Evolutionary conservation across 1,140 invertebrate genomes (phyloP), one percentile per base, ranked within the genome.

Genomic region (Drosophila arizonae): DNA sequence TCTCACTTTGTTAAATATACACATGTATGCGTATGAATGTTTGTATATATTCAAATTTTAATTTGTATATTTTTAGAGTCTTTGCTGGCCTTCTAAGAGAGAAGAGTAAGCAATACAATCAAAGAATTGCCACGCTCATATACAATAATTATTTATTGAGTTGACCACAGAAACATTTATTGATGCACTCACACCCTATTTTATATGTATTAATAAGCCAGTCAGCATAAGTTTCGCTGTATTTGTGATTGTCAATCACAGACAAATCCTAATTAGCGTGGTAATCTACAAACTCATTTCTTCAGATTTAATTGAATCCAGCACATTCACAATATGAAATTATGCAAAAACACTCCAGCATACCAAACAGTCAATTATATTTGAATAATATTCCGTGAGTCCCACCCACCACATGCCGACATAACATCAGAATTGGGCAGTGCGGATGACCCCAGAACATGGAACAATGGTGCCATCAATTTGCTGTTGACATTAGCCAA

Each of bases 401-500:
- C 26, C 13, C 50, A n/a, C 17, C 33, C 13, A 3, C 6, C 9
- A 28, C 6, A 21, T 54, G 30, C 51, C 30, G 8, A 17, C 28
- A 28, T 54, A 54, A 43, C 55, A 8, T 43, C 11, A 57, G n/a
- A 39, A 39, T 39, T 4, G 36, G 11, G 36, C 6, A 39, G 17
- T 45, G 39, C 15, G 33, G 33, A 26, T n/a, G 55, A 24, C 8
- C 55, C 36, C 36, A 11, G 11, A 21, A 24, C n/a, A 26, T 26
- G 11, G 17, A 48, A 46, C 11, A 28, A 60, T 63, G 61, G 41
- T 64, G 69, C 45, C 81, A 85, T 85, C 81, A 86, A 86, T 85
- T 86, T 81, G 45, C 39, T 79, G 77, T 68, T 85, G 77, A 78
- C 82, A 85, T 79, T 79, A 62, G 55, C 36, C 75, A 57, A 74